A percentile compares a stretch with the other conserved stretches of the same genome.
These are phyloP conservation scores for Anser cygnoides DNA, from an alignment of 2,113 vertebrate genomes.

Conservation along the genomic window DNA sequence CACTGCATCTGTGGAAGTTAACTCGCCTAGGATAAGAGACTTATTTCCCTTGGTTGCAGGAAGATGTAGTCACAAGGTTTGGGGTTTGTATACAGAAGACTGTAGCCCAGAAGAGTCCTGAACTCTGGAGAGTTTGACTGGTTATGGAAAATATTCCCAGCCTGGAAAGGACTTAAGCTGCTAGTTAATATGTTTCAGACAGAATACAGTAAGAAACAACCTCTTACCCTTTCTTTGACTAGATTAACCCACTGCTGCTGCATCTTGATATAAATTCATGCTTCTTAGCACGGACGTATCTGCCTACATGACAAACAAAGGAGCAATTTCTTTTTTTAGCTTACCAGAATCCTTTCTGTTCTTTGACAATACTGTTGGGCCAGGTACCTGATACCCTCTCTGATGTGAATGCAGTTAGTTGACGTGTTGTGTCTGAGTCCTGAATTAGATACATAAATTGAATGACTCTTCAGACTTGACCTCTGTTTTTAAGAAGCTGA, in stretches of 20 bases:
- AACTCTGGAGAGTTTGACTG: neutral
- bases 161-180: neutral
- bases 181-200: neutral
- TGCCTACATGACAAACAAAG: neutral
- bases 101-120: neutral
- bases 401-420: neutral
- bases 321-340: neutral
- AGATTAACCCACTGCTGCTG: neutral
- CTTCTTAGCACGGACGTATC: neutral
- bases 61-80: neutral
- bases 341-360: neutral
- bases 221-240: neutral
- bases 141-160: neutral
- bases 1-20: neutral
- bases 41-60: neutral
- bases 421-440: neutral
- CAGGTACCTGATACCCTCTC: neutral
- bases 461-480: constrained; percentile 20
- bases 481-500: constrained; percentile 4
- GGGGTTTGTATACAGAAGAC: neutral
- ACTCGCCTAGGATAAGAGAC: neutral
- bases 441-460: constrained; percentile 3
- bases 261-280: neutral
- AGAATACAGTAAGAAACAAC: neutral
- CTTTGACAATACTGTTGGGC: neutral